Percentiles rank a stretch among this genome's conserved stretches.
Evolutionary conservation across 2,113 vertebrate genomes (phyloP).

Genomic region (Charina bottae): DNA sequence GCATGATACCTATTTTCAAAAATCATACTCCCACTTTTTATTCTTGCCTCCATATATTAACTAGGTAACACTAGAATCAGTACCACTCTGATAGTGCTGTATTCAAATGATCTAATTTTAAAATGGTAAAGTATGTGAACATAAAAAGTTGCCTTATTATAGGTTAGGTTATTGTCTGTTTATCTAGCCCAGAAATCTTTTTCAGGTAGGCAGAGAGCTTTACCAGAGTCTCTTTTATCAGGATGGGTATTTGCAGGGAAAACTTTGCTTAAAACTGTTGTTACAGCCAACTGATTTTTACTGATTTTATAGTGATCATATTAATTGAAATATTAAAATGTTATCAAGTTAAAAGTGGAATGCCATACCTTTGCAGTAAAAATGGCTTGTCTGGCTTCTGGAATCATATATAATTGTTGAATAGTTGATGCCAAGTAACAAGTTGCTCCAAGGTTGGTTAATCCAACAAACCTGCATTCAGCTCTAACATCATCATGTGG

Average conservation of each 20-base stretch:
- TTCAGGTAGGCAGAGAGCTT: not conserved
- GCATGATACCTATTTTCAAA: not conserved
- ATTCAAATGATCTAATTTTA: not conserved
- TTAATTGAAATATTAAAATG: not conserved
- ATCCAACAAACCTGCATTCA: constrained; percentile 95
- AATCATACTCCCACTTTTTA: not conserved
- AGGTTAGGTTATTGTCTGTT: not conserved
- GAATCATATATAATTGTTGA: constrained; percentile 99
- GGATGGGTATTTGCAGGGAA: not conserved
- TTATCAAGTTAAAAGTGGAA: not conserved
- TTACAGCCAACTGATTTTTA: not conserved
- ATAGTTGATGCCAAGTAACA: constrained; percentile 99
- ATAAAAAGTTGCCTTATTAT: not conserved
- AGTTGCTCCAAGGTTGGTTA: constrained; percentile 96
- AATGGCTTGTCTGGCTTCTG: constrained; percentile 94
- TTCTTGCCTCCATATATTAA: not conserved
- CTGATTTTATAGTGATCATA: not conserved
- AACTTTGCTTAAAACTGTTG: not conserved
- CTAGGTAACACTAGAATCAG: not conserved
- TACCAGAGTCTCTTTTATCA: not conserved
- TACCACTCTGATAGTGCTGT: not conserved
- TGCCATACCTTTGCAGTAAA: constrained; percentile 94
- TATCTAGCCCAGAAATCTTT: not conserved
- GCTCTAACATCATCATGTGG: constrained; percentile 96
- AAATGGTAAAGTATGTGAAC: not conserved